Conservation (phyloP, 53 echinoderm and acorn worm genomes). For the Apostichopus leukothele region DNA sequence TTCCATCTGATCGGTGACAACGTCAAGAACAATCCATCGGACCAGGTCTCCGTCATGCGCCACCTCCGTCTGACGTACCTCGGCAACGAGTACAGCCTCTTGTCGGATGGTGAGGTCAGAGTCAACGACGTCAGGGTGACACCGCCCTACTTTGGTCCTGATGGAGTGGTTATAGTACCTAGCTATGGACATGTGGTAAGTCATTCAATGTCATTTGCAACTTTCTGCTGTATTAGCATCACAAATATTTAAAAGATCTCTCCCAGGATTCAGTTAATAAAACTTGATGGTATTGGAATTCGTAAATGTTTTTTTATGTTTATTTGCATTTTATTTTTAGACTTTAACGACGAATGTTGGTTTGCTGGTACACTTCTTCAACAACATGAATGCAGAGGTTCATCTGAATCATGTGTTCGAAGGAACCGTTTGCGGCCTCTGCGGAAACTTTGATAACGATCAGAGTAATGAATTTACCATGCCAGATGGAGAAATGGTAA, state of each 20-base stretch:
- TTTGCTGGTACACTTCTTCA: conserved; percentile 49
- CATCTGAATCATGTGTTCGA: conserved; percentile 54
- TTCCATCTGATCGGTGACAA: conserved; percentile 68
- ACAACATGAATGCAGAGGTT: conserved; percentile 43
- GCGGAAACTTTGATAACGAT: conserved; percentile 66
- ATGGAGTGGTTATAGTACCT: conserved; percentile 33
- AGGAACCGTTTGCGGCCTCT: conserved; percentile 59
- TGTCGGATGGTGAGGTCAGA: conserved; percentile 41
- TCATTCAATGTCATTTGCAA: neutral
- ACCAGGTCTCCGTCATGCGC: conserved; percentile 53
- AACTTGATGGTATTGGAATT: too few relatives aligned
- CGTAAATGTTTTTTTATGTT: neutral
- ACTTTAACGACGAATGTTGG: conserved; percentile 55
- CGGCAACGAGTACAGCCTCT: conserved; percentile 14
- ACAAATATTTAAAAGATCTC: too few relatives aligned
- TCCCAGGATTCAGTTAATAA: too few relatives aligned
- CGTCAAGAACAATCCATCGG: conserved; percentile 60
- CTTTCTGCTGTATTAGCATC: too few relatives aligned
- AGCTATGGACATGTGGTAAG: conserved; percentile 47
- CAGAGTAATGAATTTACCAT: conserved; percentile 54
- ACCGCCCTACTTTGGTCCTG: conserved; percentile 35
- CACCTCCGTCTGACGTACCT: conserved; percentile 16
- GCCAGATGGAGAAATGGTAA: conserved; percentile 53
- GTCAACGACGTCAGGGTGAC: conserved; percentile 45
- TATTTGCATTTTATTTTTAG: conserved; percentile 36